Percentiles rank a stretch among this genome's conserved stretches.
Evolutionary conservation across 1,140 invertebrate genomes (phyloP).

Genomic region (Apis mellifera): Amel_HAv3.1 CM009931.2:22063001-22063500

Average conservation of each 20-base stretch:
- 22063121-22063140: conserved; percentile 45
- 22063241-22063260: conserved; percentile 59
- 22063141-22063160: conserved; percentile 61
- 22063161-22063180: conserved; percentile 68
- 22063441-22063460: conserved; percentile 4
- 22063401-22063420: background rate
- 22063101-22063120: conserved; percentile 61
- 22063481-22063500: conserved; percentile 53
- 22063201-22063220: conserved; percentile 49
- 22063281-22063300: conserved; percentile 55
- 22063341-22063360: conserved; percentile 11
- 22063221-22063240: conserved; percentile 66
- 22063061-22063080: conserved; percentile 59
- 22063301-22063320: conserved; percentile 30
- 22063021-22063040: conserved; percentile 49
- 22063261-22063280: conserved; percentile 51
- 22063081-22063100: conserved; percentile 50
- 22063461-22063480: background rate
- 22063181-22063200: conserved; percentile 24
- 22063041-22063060: conserved; percentile 54
- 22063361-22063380: background rate
- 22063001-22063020: conserved; percentile 26
- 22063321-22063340: conserved; percentile 48
- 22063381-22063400: too few species aligned
- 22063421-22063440: background rate